Percentiles rank a stretch among this genome's conserved stretches.
These are phyloP conservation scores for Leucoraja ocellata DNA, from an alignment of 2,797 vertebrate species.

Conservation along the genomic window DNA sequence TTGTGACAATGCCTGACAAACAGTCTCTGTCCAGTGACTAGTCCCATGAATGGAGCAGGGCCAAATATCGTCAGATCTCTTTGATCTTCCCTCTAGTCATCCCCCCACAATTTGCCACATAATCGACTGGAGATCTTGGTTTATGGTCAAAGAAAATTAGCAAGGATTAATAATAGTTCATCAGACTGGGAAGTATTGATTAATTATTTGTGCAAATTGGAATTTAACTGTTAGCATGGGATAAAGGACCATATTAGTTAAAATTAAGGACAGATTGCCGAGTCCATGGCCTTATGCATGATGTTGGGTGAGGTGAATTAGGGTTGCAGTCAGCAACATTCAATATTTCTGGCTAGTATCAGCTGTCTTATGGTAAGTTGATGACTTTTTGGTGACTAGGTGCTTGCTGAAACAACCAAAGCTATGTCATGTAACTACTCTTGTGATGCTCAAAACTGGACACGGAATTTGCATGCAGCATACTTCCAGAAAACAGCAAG, in stretches of 20 bases:
- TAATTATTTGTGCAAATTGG: neutral
- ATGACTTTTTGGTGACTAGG: no score
- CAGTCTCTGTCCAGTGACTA: neutral
- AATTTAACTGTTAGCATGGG: neutral
- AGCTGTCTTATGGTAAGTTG: no score
- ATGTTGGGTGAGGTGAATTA: neutral
- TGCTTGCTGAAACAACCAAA: no score
- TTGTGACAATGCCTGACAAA: neutral
- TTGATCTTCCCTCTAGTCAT: neutral
- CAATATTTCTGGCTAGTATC: no score
- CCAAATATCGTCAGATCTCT: neutral
- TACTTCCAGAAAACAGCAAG: no score
- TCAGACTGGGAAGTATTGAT: neutral
- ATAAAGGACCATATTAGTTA: neutral
- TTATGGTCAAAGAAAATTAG: neutral
- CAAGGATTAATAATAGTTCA: neutral
- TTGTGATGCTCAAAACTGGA: no score
- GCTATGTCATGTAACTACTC: no score
- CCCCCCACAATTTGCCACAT: neutral
- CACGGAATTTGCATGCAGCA: no score
- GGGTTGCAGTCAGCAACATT: neutral
- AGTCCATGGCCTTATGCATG: neutral
- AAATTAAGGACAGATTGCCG: neutral
- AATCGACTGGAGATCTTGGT: neutral
- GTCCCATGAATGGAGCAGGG: neutral